A percentile compares a stretch with the other conserved stretches of the same genome.
Evolutionary conservation across 2,113 vertebrate species (phyloP).

Genomic region (human (Homo sapiens)): DNA sequence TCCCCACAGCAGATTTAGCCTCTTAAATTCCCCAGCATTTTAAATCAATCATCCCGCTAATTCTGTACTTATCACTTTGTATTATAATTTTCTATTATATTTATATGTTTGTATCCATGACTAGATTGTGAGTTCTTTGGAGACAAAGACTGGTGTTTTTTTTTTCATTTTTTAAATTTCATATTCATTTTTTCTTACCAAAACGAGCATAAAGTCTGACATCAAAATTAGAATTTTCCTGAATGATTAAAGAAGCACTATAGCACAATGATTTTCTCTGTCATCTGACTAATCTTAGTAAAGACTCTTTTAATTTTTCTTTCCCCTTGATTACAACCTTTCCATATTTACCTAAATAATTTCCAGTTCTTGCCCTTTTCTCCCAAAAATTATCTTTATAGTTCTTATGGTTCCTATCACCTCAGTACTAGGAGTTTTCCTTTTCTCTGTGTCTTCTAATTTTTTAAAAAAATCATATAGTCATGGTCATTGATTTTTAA

Average conservation of each 20-base stretch:
- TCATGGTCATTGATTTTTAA: not conserved
- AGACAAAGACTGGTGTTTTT: not conserved
- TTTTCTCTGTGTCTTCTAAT: not conserved
- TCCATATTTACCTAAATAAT: not conserved
- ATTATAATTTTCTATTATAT: not conserved
- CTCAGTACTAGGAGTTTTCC: not conserved
- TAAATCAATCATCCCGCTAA: not conserved
- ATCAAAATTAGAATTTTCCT: slow-evolving; percentile 18
- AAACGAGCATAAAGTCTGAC: not conserved
- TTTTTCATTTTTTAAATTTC: not conserved
- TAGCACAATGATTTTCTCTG: not conserved
- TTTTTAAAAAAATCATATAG: not conserved
- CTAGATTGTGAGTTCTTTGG: not conserved
- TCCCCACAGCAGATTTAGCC: not conserved
- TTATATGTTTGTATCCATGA: not conserved
- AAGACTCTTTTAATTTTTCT: not conserved
- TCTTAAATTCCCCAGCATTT: not conserved
- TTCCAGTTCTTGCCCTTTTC: not conserved
- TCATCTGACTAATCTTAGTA: not conserved
- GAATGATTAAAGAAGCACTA: not conserved
- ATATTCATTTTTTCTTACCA: not conserved
- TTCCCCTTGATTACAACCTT: not conserved
- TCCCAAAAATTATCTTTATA: not conserved
- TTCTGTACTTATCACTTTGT: not conserved
- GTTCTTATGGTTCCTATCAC: not conserved